Percentiles rank a stretch among this genome's conserved stretches.
These are phyloP conservation scores for Magallana ariakensis DNA, from an alignment of 1,140 invertebrate species.

Conservation along the genomic window DNA sequence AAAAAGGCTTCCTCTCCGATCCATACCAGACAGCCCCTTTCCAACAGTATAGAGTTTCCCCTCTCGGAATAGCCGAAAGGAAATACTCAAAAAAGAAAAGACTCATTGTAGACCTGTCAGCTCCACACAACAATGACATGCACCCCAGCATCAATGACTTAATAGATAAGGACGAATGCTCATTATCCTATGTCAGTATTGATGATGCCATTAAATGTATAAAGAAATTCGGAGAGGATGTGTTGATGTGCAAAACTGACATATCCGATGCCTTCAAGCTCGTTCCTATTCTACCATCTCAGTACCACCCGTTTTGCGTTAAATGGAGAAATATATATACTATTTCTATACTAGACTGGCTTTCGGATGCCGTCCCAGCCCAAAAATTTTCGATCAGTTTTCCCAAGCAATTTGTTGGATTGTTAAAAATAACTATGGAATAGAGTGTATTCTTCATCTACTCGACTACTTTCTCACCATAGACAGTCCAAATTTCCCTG, in stretches of 20 bases:
- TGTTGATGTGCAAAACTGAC: constrained; percentile 4
- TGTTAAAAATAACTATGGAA: constrained; percentile 29
- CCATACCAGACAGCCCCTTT: not conserved
- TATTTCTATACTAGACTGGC: constrained; percentile 41
- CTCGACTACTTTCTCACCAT: constrained; percentile 39
- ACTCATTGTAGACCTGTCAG: constrained; percentile 56
- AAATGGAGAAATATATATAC: constrained; percentile 45
- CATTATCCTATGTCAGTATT: constrained; percentile 39
- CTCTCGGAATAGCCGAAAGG: constrained; percentile 41
- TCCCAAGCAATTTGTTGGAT: constrained; percentile 44
- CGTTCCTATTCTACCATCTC: not conserved
- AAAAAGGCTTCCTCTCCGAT: not conserved
- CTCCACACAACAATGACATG: constrained; percentile 44
- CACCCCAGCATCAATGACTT: constrained; percentile 50
- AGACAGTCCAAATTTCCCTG: not conserved
- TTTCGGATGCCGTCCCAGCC: constrained; percentile 27
- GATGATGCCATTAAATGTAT: constrained; percentile 28
- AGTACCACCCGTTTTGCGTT: constrained; percentile 3
- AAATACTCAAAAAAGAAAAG: constrained; percentile 55
- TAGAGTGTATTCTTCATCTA: constrained; percentile 35
- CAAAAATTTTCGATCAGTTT: constrained; percentile 50
- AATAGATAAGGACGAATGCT: constrained; percentile 54
- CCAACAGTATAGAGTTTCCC: constrained; percentile 19
- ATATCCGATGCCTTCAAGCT: not conserved
- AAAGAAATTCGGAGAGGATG: not conserved